Evolutionary conservation across 2,113 vertebrate genomes (phyloP).

Genomic region (Loxodonta africana): DNA sequence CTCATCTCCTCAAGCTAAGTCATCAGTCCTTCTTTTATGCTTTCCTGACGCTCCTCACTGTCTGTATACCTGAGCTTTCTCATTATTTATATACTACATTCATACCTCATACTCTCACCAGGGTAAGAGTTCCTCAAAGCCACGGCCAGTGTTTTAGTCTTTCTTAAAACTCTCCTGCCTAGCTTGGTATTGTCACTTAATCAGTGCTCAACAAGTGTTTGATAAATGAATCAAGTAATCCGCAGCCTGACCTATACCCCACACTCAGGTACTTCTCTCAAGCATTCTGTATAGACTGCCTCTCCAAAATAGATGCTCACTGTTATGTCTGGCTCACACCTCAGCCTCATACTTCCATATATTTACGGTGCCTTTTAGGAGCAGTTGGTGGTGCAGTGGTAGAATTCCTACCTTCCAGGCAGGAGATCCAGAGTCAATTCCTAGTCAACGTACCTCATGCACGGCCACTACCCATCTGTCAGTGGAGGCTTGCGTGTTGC

Average conservation of each 20-base stretch:
- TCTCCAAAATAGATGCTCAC: not conserved
- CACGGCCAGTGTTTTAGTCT: not conserved
- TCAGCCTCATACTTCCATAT: not conserved
- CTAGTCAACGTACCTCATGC: not conserved
- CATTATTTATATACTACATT: not conserved
- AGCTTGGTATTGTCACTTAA: not conserved
- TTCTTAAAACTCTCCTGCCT: not conserved
- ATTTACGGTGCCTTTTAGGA: too few species aligned
- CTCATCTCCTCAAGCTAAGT: not conserved
- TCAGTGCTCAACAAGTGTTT: not conserved
- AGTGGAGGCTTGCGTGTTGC: not conserved
- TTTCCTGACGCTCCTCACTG: not conserved
- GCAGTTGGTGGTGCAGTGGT: too few species aligned
- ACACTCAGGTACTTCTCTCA: not conserved
- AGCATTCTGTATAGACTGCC: not conserved
- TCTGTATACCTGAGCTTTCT: not conserved
- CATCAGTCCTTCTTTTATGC: not conserved
- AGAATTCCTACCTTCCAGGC: too few species aligned
- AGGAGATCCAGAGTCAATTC: not conserved
- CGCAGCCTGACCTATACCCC: not conserved
- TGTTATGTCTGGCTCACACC: not conserved
- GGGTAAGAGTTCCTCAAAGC: not conserved
- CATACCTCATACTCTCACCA: not conserved
- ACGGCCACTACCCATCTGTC: not conserved
- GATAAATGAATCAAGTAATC: constrained; percentile 4